A percentile compares a stretch with the other conserved stretches of the same genome.
Conservation (phyloP, 2,888 invertebrate genomes). For the Morinoia aosen region DNA sequence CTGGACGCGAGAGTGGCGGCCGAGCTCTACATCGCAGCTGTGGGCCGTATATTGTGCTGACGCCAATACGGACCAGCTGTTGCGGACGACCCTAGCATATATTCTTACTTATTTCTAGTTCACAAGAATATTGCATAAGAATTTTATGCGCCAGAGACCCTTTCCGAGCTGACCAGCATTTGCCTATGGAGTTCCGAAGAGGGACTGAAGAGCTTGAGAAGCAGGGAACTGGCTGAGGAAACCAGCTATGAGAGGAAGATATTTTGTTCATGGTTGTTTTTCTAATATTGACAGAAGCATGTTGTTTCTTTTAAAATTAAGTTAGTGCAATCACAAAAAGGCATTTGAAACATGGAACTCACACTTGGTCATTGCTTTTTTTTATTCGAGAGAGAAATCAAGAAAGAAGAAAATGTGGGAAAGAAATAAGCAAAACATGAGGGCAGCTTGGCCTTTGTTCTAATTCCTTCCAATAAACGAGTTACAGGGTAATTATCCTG, state of each 20-base stretch:
- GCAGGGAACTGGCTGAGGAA: neutral
- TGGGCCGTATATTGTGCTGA: neutral
- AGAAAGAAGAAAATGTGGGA: too few species aligned
- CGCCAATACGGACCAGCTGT: neutral
- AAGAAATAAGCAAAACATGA: too few species aligned
- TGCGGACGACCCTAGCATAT: neutral
- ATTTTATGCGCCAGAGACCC: slow-evolving; percentile 14
- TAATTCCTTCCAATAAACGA: too few species aligned
- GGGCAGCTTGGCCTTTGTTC: too few species aligned
- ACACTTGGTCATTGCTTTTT: too few species aligned
- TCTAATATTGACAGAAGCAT: too few species aligned
- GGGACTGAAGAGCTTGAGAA: neutral
- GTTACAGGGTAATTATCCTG: too few species aligned
- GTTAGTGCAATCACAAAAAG: too few species aligned
- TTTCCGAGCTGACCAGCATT: neutral
- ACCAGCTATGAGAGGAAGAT: neutral
- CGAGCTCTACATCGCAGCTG: neutral
- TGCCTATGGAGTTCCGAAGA: neutral
- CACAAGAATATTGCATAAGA: neutral
- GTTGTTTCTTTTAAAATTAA: too few species aligned
- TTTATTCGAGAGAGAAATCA: too few species aligned
- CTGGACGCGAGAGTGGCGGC: neutral
- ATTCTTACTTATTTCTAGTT: neutral
- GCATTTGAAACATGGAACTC: too few species aligned
- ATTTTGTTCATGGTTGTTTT: neutral